Percentiles rank a stretch among this genome's conserved stretches.
Conservation (phyloP, 2,113 vertebrate genomes). For the Pogonocichla stellata region DNA sequence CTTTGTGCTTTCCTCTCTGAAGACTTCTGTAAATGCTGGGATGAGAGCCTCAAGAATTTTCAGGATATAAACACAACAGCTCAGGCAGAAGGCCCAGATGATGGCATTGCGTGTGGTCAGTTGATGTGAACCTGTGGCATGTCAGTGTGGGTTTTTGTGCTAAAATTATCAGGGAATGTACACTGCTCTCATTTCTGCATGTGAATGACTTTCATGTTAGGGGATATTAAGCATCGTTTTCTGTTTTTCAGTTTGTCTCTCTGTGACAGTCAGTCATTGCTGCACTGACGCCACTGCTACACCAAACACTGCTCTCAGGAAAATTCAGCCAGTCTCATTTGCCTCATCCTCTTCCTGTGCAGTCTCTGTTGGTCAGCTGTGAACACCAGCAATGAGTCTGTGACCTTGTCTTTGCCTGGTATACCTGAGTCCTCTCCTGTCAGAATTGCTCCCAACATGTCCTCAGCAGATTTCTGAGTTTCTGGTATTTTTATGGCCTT, state of each 20-base stretch:
- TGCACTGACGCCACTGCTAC: not conserved
- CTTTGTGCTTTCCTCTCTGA: not conserved
- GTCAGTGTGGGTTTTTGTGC: not conserved
- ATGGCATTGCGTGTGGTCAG: not conserved
- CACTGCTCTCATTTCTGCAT: not conserved
- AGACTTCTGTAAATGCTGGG: not conserved
- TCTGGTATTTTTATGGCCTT: not conserved
- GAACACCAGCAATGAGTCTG: not conserved
- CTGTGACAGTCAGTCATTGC: not conserved
- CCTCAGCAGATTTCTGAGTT: not conserved
- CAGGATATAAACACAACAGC: rapidly evolving
- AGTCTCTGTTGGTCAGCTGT: not conserved
- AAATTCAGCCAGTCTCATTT: not conserved
- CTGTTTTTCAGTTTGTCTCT: not conserved
- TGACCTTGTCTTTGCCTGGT: not conserved
- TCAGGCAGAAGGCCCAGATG: not conserved
- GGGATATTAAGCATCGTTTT: not conserved
- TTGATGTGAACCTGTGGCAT: not conserved
- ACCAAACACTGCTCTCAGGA: not conserved
- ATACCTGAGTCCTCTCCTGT: not conserved
- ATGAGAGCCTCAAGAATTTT: not conserved
- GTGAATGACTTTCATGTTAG: no score
- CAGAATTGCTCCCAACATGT: not conserved
- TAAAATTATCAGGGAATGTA: not conserved
- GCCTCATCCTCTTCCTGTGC: not conserved